Evolutionary conservation across 2,888 invertebrate genomes (phyloP), one percentile per base, ranked within the genome.

Genomic region (Coleophora flavipennella): DNA sequence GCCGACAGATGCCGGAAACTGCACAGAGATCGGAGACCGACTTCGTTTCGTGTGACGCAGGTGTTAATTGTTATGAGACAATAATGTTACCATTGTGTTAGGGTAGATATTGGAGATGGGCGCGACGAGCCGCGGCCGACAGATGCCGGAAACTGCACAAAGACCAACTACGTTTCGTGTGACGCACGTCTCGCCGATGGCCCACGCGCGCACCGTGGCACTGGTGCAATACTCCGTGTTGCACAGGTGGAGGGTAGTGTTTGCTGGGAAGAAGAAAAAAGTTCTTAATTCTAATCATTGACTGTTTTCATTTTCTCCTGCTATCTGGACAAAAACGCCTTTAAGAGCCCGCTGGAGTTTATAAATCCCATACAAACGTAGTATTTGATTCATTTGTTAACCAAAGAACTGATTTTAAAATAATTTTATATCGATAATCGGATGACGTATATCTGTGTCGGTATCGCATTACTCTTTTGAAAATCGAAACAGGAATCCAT

Each of bases 101-200:
- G 79, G 79, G 45, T 67, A 80, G 10, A 72, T 49, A 46, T 79
- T 79, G 3, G 71, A 62, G 2, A 67, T 42, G 0, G 80, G 80
- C 39, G 53, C 50, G 8, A 48, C 35, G 20, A 50, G 35, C 6
- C 59, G 50, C 33, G 57, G 41, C 40, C 54, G 51, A 54, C 80
- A 81, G 1, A 63, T 37, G 0, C 74, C 78, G 1, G 44, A 48
- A 1, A 59, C 46, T 0, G 65, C 57, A 43, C 81, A 80, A 4
- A 63, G 33, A 9, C 79, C 81, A 6, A 80, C 74, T 0, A 46
- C 43, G 48, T 71, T 72, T n/a, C 44, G 56, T 0, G 70, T 50
- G 1, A 80, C 70, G 41, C 81, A 81, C 25, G 55, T 57, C 1
- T 59, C 59, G 13, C 72, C 73, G 3, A 51, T 42, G 0, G 53